phyloP scores from a whole-genome alignment of 2,113 vertebrate species.

The Pristiophorus japonicus region DNA sequence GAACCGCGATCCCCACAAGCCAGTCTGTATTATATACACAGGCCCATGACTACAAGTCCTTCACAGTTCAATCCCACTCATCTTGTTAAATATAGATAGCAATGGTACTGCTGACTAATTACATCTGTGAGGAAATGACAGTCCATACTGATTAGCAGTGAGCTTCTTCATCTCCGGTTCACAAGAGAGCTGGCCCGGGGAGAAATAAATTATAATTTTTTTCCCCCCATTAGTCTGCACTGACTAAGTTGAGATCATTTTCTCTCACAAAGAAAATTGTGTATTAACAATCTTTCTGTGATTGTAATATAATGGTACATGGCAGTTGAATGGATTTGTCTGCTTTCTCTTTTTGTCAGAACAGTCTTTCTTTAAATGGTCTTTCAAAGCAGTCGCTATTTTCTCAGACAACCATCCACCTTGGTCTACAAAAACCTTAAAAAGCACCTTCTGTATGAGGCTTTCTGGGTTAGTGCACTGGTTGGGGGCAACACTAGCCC shows the following conservation, averaged over 20 bases:
- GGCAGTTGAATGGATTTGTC: background rate
- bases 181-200: background rate
- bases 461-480: too few relatives aligned
- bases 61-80: background rate
- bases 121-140: background rate
- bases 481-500: too few relatives aligned
- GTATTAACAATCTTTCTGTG: background rate
- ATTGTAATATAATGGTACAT: background rate
- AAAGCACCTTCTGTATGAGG: background rate
- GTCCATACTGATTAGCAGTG: background rate
- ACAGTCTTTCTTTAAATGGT: background rate
- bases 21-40: background rate
- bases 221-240: background rate
- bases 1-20: background rate
- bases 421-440: background rate
- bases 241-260: background rate
- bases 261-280: background rate
- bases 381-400: background rate
- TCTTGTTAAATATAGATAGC: background rate
- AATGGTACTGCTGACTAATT: background rate
- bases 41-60: background rate
- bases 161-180: background rate
- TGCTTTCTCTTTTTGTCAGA: background rate
- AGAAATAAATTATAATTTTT: conserved; percentile 5
- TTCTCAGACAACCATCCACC: background rate